phyloP scores from a whole-genome alignment of 2,113 vertebrate genomes.

The Microtus pennsylvanicus region DNA sequence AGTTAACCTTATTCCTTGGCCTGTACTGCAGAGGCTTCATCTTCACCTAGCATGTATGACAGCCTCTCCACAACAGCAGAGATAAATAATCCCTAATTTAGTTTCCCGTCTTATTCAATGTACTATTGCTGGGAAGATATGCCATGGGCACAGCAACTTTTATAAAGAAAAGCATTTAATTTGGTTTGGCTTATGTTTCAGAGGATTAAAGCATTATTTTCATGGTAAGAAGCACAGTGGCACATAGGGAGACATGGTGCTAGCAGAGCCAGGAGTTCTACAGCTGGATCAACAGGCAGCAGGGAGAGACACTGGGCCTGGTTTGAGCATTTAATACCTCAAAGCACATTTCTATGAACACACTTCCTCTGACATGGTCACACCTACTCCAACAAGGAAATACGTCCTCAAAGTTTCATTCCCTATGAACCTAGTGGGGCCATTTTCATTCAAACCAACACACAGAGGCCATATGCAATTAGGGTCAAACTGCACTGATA shows the following conservation, averaged over 20 bases:
- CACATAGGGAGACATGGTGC: background rate
- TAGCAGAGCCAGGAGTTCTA: background rate
- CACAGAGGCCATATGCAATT: background rate
- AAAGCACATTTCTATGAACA: background rate
- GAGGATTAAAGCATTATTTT: background rate
- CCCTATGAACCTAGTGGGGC: background rate
- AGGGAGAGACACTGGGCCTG: background rate
- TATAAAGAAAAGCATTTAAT: background rate
- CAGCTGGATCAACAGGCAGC: background rate
- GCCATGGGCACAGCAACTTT: background rate
- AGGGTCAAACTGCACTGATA: background rate
- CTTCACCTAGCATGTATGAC: background rate
- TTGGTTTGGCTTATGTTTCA: background rate
- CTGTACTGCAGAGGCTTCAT: background rate
- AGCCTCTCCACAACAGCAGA: background rate
- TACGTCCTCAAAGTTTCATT: background rate
- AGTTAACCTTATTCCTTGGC: background rate
- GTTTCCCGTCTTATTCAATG: background rate
- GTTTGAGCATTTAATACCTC: background rate
- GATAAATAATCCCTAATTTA: background rate
- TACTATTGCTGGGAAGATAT: background rate
- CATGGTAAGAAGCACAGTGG: background rate
- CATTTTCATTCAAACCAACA: background rate
- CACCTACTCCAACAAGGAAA: background rate
- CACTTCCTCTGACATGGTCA: background rate